Evolutionary conservation across 2,888 invertebrate species (phyloP), one percentile per base, ranked within the genome.

Genomic region (Physocephala rufipes): DNA sequence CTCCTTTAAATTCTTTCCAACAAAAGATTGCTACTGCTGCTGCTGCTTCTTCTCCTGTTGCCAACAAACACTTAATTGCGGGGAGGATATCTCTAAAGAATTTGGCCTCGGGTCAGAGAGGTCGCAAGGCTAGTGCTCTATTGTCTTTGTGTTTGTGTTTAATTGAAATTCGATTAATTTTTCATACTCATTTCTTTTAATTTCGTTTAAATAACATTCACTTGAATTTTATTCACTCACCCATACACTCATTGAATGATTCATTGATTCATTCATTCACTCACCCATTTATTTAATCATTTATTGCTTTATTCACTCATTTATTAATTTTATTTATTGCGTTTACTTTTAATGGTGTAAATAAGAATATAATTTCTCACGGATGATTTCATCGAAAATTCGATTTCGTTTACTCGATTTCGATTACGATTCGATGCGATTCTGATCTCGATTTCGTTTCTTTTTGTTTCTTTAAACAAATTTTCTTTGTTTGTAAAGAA

Each of bases 91-190:
- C 36, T 36, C 36, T 36, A 9, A 9, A 62, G 30, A 1, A 62
- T n/a, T 5, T n/a, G 62, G 21, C 36, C 26, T 19, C 16, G 2
- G 51, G 65, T 19, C 49, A 49, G 16, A 47, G 47, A 4, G 21
- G 30, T 24, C 9, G 16, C 19, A 24, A 4, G 21, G 30, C n/a
- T 2, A 28, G 36, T 36, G 36, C n/a, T 53, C 53, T 13, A 1
- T 21, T 1, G 2, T 53, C 53, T 53, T 21, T 4, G 21, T 53
- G 21, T 53, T 9, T 21, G 21, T 28, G 15, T 49, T 16, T n/a
- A 49, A 66, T 66, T 53, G 66, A 80, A 82, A 80, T 78, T 78
- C 78, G 77, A 82, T 82, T 81, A 79, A 79, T 79, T 78, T 78
- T 61, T 28, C 62, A 49, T 55, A 65, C 58, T 51, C 51, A 28